phyloP scores from a whole-genome alignment of 2,888 invertebrate species.

The Drosophila mulleri region DNA sequence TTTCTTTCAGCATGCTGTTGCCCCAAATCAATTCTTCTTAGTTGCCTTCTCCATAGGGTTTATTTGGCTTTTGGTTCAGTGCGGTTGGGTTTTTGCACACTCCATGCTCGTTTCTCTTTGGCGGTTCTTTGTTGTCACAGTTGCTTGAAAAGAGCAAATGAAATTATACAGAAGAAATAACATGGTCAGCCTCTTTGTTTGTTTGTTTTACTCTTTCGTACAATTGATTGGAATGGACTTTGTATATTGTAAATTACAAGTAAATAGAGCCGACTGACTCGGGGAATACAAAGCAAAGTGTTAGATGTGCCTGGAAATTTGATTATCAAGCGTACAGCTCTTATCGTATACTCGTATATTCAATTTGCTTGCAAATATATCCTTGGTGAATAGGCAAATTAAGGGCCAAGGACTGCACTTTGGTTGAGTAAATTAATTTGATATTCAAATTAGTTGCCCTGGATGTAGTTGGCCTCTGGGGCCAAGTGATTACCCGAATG shows the following conservation, averaged over 20 bases:
- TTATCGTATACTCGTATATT: constrained; percentile 1
- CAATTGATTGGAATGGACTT: constrained; percentile 53
- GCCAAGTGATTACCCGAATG: constrained; percentile 26
- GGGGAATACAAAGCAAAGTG: constrained; percentile 30
- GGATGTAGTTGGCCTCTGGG: constrained; percentile 6
- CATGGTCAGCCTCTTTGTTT: constrained; percentile 22
- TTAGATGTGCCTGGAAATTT: constrained; percentile 34
- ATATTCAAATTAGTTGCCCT: constrained; percentile 37
- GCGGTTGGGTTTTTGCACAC: constrained; percentile 5
- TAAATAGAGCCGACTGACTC: constrained; percentile 21
- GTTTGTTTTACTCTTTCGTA: constrained; percentile 22
- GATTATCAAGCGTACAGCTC: constrained; percentile 22
- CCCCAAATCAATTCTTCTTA: constrained; percentile 38
- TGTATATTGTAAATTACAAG: constrained; percentile 31
- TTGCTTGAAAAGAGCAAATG: constrained; percentile 43
- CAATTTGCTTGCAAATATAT: constrained; percentile 18
- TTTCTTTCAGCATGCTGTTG: constrained; percentile 26
- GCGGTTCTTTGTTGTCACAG: constrained; percentile 45
- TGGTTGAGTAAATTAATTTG: constrained; percentile 24
- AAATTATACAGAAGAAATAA: constrained; percentile 59
- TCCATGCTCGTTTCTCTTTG: neutral
- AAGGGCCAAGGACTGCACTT: constrained; percentile 10
- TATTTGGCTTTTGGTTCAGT: constrained; percentile 22
- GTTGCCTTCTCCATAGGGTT: constrained; percentile 31
- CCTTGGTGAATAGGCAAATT: constrained; percentile 21